Evolutionary conservation across 2,113 vertebrate species (phyloP).

Genomic region (Myiopsitta monachus): DNA sequence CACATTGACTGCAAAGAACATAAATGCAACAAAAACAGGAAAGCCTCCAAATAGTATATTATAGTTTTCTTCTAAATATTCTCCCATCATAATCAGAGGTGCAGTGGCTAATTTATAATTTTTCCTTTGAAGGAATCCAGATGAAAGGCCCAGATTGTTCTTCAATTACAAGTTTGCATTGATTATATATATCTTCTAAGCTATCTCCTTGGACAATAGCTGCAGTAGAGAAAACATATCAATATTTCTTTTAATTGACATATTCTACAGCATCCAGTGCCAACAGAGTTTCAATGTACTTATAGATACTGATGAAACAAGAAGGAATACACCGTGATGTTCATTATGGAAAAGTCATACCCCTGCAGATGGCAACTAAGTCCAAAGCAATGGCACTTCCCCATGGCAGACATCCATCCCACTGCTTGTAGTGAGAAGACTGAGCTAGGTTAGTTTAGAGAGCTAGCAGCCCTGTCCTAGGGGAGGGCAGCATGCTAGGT

Average conservation of each 20-base stretch:
- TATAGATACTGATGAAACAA: background rate
- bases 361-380: background rate
- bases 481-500: background rate
- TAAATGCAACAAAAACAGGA: conserved; percentile 87
- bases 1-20: conserved; percentile 84
- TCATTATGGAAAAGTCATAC: background rate
- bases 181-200: conserved; percentile 97
- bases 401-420: background rate
- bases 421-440: background rate
- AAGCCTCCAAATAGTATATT: conserved; percentile 87
- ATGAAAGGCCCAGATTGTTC: conserved; percentile 98
- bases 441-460: background rate
- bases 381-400: background rate
- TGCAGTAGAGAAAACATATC: conserved; percentile 69
- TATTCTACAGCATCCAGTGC: background rate
- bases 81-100: conserved; percentile 79
- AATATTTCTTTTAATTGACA: conserved; percentile 11
- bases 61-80: conserved; percentile 88
- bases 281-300: background rate
- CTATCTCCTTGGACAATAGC: conserved; percentile 97
- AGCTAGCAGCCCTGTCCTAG: background rate
- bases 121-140: conserved; percentile 99
- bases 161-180: conserved; percentile 98
- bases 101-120: conserved; percentile 88
- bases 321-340: background rate